Conservation (phyloP, 1,140 invertebrate genomes). For the Trichonephila clavipes region DNA sequence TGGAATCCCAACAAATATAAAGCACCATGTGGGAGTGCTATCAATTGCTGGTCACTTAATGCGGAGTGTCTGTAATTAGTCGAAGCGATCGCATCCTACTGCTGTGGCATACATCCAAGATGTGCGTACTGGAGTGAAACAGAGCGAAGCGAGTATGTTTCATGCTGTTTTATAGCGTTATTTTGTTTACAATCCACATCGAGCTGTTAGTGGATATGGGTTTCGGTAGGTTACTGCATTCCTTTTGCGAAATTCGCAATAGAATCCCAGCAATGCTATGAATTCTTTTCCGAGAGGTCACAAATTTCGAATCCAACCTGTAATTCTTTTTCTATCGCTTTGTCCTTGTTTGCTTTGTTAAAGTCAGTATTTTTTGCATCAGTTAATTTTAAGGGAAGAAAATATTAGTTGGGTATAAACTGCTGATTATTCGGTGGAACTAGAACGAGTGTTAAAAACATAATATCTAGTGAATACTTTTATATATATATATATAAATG, state of each 20-base stretch:
- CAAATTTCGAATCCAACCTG: neutral
- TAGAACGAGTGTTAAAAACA: too few relatives aligned
- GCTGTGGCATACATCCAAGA: conserved; percentile 39
- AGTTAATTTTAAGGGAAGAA: too few relatives aligned
- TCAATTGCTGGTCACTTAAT: neutral
- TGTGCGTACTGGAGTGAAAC: conserved; percentile 37
- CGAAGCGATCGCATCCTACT: conserved; percentile 4
- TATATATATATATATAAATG: too few relatives aligned
- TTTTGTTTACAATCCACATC: conserved; percentile 14
- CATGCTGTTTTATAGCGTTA: conserved; percentile 7
- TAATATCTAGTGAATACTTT: too few relatives aligned
- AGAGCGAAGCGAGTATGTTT: conserved; percentile 41
- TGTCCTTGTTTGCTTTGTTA: neutral
- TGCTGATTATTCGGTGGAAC: too few relatives aligned
- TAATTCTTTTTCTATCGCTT: neutral
- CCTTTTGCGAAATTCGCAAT: neutral
- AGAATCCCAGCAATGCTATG: neutral
- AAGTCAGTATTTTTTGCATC: too few relatives aligned
- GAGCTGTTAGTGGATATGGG: neutral
- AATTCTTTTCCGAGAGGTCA: neutral
- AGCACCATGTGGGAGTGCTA: neutral
- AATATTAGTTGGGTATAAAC: too few relatives aligned
- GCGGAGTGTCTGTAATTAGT: neutral
- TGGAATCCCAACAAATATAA: neutral
- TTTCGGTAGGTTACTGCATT: neutral